A percentile compares a stretch with the other conserved stretches of the same genome.
These are phyloP conservation scores for Theristicus caerulescens DNA, from an alignment of 2,113 vertebrate genomes.

Conservation along the genomic window DNA sequence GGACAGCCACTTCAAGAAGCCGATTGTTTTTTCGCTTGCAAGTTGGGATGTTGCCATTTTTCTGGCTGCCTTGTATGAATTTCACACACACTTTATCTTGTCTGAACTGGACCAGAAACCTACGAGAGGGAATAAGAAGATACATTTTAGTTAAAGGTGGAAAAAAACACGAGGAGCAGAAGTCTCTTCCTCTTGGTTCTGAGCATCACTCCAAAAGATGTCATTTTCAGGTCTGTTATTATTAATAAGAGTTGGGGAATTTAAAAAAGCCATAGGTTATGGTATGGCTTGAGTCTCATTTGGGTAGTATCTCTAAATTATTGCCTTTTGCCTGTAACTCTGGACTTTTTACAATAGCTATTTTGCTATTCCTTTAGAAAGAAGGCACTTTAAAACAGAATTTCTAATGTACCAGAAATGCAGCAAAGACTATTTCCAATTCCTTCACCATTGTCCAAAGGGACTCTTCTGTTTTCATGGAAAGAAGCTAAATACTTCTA, in stretches of 20 bases:
- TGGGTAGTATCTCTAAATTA: background rate
- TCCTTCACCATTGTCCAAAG: background rate
- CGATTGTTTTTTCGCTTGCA: conserved; percentile 99
- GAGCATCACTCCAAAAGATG: background rate
- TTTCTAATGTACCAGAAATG: background rate
- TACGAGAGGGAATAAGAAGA: conserved; percentile 53
- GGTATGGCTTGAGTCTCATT: background rate
- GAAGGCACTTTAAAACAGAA: background rate
- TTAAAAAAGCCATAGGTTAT: background rate
- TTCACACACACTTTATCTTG: conserved; percentile 98
- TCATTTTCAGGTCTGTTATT: background rate
- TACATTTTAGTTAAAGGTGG: background rate
- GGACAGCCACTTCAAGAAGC: conserved; percentile 94
- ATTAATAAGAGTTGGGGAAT: background rate
- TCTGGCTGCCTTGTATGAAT: conserved; percentile 89
- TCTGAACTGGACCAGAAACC: conserved; percentile 97
- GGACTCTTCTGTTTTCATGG: background rate
- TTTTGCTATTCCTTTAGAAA: background rate
- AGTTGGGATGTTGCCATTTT: conserved; percentile 86
- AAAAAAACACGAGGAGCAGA: background rate
- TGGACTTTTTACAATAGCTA: background rate
- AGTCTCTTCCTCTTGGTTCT: background rate
- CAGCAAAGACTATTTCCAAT: background rate
- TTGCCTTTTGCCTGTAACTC: background rate
- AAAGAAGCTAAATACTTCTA: background rate